Conservation (phyloP, 30 jellyfish, hydroid and myxozoan genomes). For the Turritopsis dohrnii region DNA sequence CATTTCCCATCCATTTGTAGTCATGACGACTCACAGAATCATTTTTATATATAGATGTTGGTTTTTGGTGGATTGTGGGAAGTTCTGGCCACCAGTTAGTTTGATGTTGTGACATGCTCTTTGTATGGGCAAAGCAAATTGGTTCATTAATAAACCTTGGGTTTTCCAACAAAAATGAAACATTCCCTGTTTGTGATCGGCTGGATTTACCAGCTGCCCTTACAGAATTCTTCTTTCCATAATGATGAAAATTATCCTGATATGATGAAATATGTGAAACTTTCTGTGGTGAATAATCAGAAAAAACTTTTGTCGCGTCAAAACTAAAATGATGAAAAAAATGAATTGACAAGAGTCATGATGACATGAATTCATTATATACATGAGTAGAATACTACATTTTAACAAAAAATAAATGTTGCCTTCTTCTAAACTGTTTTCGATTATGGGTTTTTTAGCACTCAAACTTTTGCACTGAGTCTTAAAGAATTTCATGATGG, state of each 20-base stretch:
- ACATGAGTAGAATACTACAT: too few relatives aligned
- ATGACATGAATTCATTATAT: not conserved
- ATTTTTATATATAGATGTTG: slow-evolving; percentile 30
- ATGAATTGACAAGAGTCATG: not conserved
- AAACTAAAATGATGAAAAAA: slow-evolving; percentile 39
- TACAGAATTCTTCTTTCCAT: not conserved
- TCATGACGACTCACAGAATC: slow-evolving; percentile 46
- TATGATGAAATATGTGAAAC: slow-evolving; percentile 12
- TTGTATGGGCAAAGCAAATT: slow-evolving; percentile 57
- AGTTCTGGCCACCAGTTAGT: slow-evolving; percentile 69
- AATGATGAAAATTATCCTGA: not conserved
- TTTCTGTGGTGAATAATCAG: slow-evolving; percentile 37
- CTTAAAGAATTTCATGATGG: too few relatives aligned
- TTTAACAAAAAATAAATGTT: too few relatives aligned
- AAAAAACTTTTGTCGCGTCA: slow-evolving; percentile 46
- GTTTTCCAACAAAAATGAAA: slow-evolving; percentile 57
- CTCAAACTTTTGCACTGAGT: too few relatives aligned
- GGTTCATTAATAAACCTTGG: slow-evolving; percentile 77
- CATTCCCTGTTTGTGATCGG: slow-evolving; percentile 36
- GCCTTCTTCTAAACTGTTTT: too few relatives aligned
- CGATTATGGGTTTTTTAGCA: too few relatives aligned
- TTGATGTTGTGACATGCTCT: slow-evolving; percentile 27
- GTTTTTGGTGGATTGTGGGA: slow-evolving; percentile 31
- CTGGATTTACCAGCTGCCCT: slow-evolving; percentile 55
- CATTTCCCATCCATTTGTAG: slow-evolving; percentile 1